Percentiles rank a stretch among this genome's conserved stretches.
Evolutionary conservation across 2,113 vertebrate species (phyloP).

Genomic region (Oncorhynchus tshawytscha): DNA sequence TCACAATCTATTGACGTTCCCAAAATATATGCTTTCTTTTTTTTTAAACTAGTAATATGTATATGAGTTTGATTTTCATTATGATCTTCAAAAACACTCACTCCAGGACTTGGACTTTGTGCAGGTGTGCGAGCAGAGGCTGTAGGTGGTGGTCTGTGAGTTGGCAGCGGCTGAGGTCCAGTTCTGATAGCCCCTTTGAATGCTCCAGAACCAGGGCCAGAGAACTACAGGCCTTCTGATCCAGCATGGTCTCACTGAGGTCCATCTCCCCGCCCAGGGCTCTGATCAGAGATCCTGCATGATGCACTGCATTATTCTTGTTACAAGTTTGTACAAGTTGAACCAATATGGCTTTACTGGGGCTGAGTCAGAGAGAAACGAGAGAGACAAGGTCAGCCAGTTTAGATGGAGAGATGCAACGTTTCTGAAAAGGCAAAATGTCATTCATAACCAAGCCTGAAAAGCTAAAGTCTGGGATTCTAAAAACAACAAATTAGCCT

Average conservation of each 20-base stretch:
- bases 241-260: constrained; percentile 45
- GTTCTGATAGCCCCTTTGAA: constrained; percentile 39
- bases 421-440: too few relatives aligned
- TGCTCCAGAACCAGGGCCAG: constrained; percentile 41
- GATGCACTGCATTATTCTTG: background rate
- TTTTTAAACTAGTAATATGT: too few relatives aligned
- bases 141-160: constrained; percentile 36
- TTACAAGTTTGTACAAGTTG: constrained; percentile 25
- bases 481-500: too few relatives aligned
- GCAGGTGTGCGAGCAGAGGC: constrained; percentile 36
- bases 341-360: constrained; percentile 32
- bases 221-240: constrained; percentile 19
- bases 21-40: too few relatives aligned
- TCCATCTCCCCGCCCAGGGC: constrained; percentile 37
- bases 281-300: constrained; percentile 21
- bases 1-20: too few relatives aligned
- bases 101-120: constrained; percentile 43
- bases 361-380: constrained; percentile 13
- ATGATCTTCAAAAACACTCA: constrained; percentile 20
- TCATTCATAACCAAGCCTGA: too few relatives aligned
- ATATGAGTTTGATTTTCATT: too few relatives aligned
- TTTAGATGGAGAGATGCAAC: too few relatives aligned
- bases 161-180: constrained; percentile 48
- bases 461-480: too few relatives aligned
- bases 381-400: background rate